These are phyloP conservation scores for Anolis carolinensis DNA, from an alignment of 2,113 vertebrate genomes.

Conservation along the genomic window DNA sequence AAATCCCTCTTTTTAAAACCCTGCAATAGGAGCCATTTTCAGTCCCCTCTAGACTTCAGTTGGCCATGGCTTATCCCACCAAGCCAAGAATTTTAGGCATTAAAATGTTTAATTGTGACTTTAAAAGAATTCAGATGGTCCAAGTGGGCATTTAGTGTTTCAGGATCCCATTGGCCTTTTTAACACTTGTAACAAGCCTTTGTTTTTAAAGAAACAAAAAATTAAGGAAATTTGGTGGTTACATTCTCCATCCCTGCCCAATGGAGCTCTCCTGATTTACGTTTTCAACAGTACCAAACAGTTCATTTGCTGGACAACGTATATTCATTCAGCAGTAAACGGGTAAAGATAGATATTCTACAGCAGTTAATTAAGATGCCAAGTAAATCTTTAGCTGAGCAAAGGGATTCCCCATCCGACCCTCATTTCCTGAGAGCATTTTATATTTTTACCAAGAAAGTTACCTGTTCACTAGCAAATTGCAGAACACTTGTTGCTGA, in stretches of 20 bases:
- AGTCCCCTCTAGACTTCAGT: too few species aligned
- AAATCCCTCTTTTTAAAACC: background rate
- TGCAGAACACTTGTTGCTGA: background rate
- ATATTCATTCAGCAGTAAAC: background rate
- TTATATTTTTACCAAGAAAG: background rate
- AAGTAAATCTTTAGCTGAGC: background rate
- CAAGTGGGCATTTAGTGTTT: too few species aligned
- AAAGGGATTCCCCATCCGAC: background rate
- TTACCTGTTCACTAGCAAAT: slow-evolving; percentile 13
- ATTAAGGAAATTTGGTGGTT: too few species aligned
- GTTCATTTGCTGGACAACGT: too few species aligned
- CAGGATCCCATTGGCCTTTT: too few species aligned
- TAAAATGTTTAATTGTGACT: too few species aligned
- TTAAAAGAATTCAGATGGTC: too few species aligned
- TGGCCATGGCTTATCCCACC: too few species aligned
- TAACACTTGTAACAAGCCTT: too few species aligned
- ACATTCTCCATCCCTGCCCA: too few species aligned
- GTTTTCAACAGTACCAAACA: background rate
- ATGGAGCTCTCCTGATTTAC: background rate
- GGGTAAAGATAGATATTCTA: background rate
- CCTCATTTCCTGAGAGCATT: background rate
- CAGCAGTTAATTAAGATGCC: background rate
- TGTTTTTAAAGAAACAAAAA: too few species aligned
- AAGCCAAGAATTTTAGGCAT: too few species aligned
- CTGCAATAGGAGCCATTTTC: background rate